A percentile compares a stretch with the other conserved stretches of the same genome.
These are phyloP conservation scores for Drosophila obscura DNA, from an alignment of 1,140 invertebrate species.

Conservation along the genomic window DNA sequence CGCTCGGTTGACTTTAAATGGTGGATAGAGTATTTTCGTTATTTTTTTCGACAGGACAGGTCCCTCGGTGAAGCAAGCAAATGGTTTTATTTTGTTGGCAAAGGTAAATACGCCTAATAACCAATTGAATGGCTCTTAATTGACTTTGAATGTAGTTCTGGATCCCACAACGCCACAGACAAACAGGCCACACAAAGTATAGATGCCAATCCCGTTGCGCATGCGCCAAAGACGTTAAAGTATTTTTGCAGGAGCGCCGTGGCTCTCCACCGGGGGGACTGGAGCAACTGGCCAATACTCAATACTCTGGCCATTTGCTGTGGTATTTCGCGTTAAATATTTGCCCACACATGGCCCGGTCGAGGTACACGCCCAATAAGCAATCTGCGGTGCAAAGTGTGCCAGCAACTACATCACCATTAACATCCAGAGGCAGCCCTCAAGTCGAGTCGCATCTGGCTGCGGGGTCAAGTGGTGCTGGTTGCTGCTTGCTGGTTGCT, in stretches of 20 bases:
- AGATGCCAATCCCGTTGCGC: slow-evolving; percentile 46
- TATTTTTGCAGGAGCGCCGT: slow-evolving; percentile 62
- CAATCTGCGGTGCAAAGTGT: slow-evolving; percentile 73
- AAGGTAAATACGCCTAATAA: slow-evolving; percentile 40
- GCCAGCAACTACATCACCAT: slow-evolving; percentile 51
- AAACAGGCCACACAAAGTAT: slow-evolving; percentile 35
- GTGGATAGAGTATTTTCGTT: slow-evolving; percentile 62
- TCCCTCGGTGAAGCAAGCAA: neutral
- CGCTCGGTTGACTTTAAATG: slow-evolving; percentile 80
- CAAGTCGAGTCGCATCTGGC: no score
- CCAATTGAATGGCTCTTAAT: slow-evolving; percentile 24
- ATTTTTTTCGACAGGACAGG: slow-evolving; percentile 4
- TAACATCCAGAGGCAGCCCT: neutral
- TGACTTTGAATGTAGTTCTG: slow-evolving; percentile 7
- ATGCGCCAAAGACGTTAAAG: slow-evolving; percentile 58
- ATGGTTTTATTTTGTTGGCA: slow-evolving; percentile 20
- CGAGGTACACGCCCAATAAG: slow-evolving; percentile 73
- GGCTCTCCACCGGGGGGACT: slow-evolving; percentile 1
- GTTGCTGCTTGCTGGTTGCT: no score
- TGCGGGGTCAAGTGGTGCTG: slow-evolving; percentile 67
- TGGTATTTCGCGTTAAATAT: slow-evolving; percentile 80
- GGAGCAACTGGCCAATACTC: slow-evolving; percentile 19
- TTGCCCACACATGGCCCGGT: slow-evolving; percentile 45
- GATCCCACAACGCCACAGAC: slow-evolving; percentile 17
- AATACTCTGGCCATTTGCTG: slow-evolving; percentile 44